Conservation (phyloP, 2,113 vertebrate genomes). For the Silurus meridionalis region DNA sequence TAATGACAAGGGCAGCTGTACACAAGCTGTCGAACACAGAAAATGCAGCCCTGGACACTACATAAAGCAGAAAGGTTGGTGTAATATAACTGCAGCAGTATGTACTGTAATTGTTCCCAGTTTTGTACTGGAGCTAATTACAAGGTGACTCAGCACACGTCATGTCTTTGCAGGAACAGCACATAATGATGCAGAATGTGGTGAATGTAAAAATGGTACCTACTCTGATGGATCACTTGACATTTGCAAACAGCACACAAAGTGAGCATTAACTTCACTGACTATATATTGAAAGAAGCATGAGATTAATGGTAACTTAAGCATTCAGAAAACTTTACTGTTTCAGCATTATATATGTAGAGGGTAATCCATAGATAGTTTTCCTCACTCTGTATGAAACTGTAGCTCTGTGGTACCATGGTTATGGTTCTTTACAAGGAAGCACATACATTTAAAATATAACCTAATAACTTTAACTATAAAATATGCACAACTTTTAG, state of each 20-base stretch:
- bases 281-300: not conserved
- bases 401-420: no score
- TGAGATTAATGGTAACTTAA: not conserved
- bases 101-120: not conserved
- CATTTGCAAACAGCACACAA: constrained; percentile 15
- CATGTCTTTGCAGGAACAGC: constrained; percentile 1
- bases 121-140: not conserved
- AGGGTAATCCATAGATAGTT: no score
- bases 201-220: constrained; percentile 10
- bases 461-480: no score
- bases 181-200: constrained; percentile 7
- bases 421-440: no score
- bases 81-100: not conserved
- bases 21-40: constrained; percentile 31
- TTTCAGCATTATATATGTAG: not conserved
- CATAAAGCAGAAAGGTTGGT: constrained; percentile 43
- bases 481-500: no score
- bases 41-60: constrained; percentile 47
- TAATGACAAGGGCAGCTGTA: constrained; percentile 31
- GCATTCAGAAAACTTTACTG: not conserved
- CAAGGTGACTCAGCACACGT: not conserved
- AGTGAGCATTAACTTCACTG: not conserved
- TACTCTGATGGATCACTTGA: constrained; percentile 21
- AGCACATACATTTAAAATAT: no score
- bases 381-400: no score